phyloP scores from a whole-genome alignment of 2,113 vertebrate genomes.

The Malurus alboscapulatus region DNA sequence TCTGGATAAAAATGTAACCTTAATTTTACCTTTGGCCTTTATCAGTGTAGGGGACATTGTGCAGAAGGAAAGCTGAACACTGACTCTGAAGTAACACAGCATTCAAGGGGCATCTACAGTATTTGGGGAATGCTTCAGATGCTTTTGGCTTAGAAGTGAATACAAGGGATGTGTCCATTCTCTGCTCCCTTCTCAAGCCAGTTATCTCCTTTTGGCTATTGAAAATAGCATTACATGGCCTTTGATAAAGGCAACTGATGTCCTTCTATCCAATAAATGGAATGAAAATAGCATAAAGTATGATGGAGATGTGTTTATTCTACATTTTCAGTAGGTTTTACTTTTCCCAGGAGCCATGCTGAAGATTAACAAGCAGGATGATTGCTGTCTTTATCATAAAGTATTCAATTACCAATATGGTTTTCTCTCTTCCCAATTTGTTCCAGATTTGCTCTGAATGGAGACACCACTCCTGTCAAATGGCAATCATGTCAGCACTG shows the following conservation, averaged over 20 bases:
- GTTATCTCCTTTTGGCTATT: background rate
- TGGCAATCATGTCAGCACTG: background rate
- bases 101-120: background rate
- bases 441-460: background rate
- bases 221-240: conserved; percentile 17
- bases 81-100: background rate
- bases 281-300: conserved; percentile 10
- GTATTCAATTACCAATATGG: background rate
- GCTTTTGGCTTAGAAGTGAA: background rate
- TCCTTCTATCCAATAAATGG: background rate
- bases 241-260: background rate
- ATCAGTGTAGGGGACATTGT: background rate
- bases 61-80: background rate
- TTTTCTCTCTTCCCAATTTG: background rate
- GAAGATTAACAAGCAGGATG: conserved; percentile 3
- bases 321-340: background rate
- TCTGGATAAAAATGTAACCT: background rate
- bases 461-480: background rate
- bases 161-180: background rate
- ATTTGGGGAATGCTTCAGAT: background rate
- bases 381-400: background rate
- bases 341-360: conserved; percentile 10
- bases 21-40: background rate
- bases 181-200: background rate
- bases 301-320: background rate